Base-by-base conservation (phyloP, 2,113 vertebrate genomes). In the Procapra przewalskii region DNA sequence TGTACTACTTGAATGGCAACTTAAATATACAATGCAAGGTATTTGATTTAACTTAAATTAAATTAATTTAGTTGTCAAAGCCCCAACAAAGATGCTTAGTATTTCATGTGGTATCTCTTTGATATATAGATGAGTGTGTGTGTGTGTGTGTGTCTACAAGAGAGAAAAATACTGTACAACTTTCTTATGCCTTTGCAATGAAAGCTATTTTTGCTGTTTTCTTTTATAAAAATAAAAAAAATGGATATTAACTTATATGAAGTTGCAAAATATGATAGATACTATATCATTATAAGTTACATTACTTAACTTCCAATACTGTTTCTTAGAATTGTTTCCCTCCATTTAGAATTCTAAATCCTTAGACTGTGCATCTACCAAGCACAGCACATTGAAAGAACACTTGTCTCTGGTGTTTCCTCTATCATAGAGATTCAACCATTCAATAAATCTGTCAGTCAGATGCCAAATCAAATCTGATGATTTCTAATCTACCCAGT, bases 1-100 rank as follows among this genome's bases (percentile, higher is more conserved):
- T 88, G 59, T 96, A 92, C 80, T 75, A 87, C 95, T 96, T 98
- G 94, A 98, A 98, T 96, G 89, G 89, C 59, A 96, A 97, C 94
- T 95, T 97, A 97, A 95, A 88, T 92, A 92, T 84, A 97, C 67
- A 97, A 91, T 91, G 36, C 55, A 81, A 97, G 54, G 36, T 96
- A 92, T 96, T 87, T 82, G 88, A 96, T 88, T 85, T 90, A 94
- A 94, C 89, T 88, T 95, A 92, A 83, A 1, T 84, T 59, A 95
- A 94, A 91, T 98, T 98, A 94, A 96, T 87, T 96, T 96, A 85
- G 52, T 48, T 96, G 45, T 75, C 89, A 96, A 88, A 93, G 36
- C 80, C 45, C 64, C 83, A 97, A 84, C 43, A 94, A 94, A 94
- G 57, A 67, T n/a, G 25, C 55, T 89, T 90, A 95, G 27, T 71